These are phyloP conservation scores for Arctia plantaginis DNA, from an alignment of 2,888 invertebrate genomes.

Conservation along the genomic window DNA sequence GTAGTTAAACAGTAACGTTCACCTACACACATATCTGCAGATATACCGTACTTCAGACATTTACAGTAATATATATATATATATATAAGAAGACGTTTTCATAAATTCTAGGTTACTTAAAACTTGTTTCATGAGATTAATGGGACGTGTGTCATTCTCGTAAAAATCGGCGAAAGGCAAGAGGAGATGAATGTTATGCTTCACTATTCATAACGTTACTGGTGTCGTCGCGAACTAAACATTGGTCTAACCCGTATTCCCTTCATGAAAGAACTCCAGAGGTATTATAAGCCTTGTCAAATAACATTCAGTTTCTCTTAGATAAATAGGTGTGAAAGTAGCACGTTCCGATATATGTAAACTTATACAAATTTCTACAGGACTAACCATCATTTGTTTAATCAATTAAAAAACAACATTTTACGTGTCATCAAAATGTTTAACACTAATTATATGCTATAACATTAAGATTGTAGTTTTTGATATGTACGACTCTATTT, in stretches of 20 bases:
- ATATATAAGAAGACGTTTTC: not conserved
- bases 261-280: conserved; percentile 56
- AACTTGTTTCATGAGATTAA: conserved; percentile 15
- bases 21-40: not conserved
- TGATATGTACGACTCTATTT: not conserved
- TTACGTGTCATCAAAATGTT: not conserved
- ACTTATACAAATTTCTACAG: no score
- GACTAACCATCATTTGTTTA: no score
- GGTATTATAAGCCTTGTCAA: conserved; percentile 53
- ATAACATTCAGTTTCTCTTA: conserved; percentile 56
- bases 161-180: conserved; percentile 19
- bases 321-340: conserved; percentile 39
- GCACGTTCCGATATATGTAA: conserved; percentile 50
- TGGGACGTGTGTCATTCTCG: conserved; percentile 18
- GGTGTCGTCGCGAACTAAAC: conserved; percentile 49
- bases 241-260: conserved; percentile 58
- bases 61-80: not conserved
- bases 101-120: not conserved
- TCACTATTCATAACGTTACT: conserved; percentile 62
- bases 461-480: not conserved
- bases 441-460: not conserved
- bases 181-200: conserved; percentile 41
- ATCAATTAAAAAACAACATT: no score
- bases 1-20: not conserved
- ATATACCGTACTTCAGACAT: not conserved